These are phyloP conservation scores for Microtus oregoni DNA, from an alignment of 2,113 vertebrate species.

Conservation along the genomic window DNA sequence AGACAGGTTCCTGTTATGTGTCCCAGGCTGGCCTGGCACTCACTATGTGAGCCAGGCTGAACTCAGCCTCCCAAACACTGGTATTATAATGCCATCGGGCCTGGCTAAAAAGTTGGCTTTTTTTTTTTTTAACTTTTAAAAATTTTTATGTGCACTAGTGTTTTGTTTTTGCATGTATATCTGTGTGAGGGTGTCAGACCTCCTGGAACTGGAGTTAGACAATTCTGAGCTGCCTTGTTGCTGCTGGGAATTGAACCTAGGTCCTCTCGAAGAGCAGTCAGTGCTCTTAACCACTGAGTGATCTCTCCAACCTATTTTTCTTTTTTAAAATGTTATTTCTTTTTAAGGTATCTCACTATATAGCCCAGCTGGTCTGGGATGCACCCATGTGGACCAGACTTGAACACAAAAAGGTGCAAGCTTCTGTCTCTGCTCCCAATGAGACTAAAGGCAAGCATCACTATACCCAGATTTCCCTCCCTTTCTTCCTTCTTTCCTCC, in stretches of 20 bases:
- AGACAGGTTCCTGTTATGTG: background rate
- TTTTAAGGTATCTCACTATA: background rate
- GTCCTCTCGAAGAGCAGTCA: background rate
- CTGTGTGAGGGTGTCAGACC: background rate
- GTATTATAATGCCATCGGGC: background rate
- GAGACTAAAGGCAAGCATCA: too few relatives aligned
- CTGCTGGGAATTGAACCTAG: background rate
- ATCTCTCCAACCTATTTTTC: background rate
- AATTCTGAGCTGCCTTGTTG: background rate
- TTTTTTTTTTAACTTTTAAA: background rate
- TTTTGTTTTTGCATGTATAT: background rate
- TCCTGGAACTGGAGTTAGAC: background rate
- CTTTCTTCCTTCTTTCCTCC: too few relatives aligned
- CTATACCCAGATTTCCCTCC: too few relatives aligned
- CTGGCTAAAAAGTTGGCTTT: background rate
- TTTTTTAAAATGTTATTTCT: background rate
- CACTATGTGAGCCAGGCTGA: background rate
- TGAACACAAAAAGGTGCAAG: background rate
- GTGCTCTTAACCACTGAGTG: background rate
- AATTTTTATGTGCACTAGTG: background rate
- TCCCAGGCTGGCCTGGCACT: background rate
- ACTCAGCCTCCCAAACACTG: background rate
- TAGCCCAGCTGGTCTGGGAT: background rate
- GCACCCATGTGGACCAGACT: background rate
- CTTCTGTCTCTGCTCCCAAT: background rate